phyloP scores from a whole-genome alignment of 2,888 invertebrate genomes.

The Lycophotia porphyrea region DNA sequence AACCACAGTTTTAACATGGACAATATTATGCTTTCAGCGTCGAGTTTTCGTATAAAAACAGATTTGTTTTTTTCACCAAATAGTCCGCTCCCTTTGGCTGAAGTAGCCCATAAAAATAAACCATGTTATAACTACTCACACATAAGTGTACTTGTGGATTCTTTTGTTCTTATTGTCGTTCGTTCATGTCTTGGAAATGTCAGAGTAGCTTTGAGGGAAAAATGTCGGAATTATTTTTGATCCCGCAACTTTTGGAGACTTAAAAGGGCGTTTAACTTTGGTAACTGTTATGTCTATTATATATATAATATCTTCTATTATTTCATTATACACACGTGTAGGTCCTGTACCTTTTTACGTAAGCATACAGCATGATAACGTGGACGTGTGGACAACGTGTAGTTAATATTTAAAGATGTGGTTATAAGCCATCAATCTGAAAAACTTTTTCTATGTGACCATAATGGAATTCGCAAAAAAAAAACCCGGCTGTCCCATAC shows the following conservation, averaged over 20 bases:
- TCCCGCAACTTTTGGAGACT: neutral
- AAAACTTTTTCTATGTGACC: too few relatives aligned
- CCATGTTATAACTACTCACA: constrained; percentile 37
- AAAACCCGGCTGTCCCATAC: neutral
- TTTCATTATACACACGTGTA: neutral
- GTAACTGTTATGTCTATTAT: neutral
- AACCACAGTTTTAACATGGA: neutral
- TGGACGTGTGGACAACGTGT: neutral
- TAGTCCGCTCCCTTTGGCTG: constrained; percentile 19
- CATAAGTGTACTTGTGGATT: constrained; percentile 41
- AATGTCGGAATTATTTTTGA: neutral
- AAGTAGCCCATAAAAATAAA: constrained; percentile 43
- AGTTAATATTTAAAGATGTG: too few relatives aligned
- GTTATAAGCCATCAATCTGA: too few relatives aligned
- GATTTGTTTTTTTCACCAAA: constrained; percentile 14
- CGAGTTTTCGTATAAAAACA: constrained; percentile 16
- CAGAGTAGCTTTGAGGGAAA: constrained; percentile 31
- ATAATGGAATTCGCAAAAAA: neutral
- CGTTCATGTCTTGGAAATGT: constrained; percentile 36
- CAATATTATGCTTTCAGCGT: constrained; percentile 13
- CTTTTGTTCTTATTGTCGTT: constrained; percentile 42
- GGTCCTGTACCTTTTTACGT: neutral
- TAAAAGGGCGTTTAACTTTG: neutral
- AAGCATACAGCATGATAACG: neutral
- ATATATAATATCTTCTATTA: neutral